These are phyloP conservation scores for Chaenogobius annularis DNA, from an alignment of 2,113 vertebrate species.

Conservation along the genomic window DNA sequence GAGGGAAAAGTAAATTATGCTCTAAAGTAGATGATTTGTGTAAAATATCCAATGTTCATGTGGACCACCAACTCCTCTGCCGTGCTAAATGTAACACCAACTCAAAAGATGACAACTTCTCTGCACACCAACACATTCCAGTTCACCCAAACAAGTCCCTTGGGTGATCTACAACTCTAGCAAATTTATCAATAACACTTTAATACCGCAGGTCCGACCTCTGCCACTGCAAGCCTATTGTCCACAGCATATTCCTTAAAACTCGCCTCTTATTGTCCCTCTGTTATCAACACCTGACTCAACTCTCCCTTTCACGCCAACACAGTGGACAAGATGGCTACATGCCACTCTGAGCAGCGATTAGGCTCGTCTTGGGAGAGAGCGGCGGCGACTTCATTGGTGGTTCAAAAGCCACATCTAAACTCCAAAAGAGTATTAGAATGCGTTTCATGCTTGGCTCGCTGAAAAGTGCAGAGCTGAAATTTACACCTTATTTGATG, in stretches of 20 bases:
- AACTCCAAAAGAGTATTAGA: conserved; percentile 85
- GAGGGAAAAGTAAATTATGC: too few species aligned
- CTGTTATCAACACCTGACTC: conserved; percentile 83
- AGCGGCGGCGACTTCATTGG: conserved; percentile 81
- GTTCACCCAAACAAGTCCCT: conserved; percentile 49
- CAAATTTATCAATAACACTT: conserved; percentile 70
- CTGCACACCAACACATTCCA: conserved; percentile 39
- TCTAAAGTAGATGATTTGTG: too few species aligned
- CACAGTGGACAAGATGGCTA: conserved; percentile 78
- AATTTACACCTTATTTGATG: conserved; percentile 91
- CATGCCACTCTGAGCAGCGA: conserved; percentile 77
- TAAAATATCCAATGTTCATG: too few species aligned
- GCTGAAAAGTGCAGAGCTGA: conserved; percentile 87
- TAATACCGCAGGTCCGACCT: conserved; percentile 51
- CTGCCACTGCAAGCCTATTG: conserved; percentile 63
- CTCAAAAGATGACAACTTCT: conserved; percentile 46
- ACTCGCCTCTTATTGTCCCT: conserved; percentile 70
- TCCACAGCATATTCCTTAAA: conserved; percentile 41
- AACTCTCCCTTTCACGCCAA: conserved; percentile 83
- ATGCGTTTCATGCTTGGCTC: conserved; percentile 87
- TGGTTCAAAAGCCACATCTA: conserved; percentile 79
- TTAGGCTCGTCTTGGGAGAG: conserved; percentile 81
- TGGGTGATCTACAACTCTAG: conserved; percentile 52
- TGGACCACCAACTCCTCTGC: conserved; percentile 24
- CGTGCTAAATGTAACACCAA: conserved; percentile 43